A percentile compares a stretch with the other conserved stretches of the same genome.
Evolutionary conservation across 2,888 invertebrate genomes (phyloP).

Genomic region (Erebia ligea): DNA sequence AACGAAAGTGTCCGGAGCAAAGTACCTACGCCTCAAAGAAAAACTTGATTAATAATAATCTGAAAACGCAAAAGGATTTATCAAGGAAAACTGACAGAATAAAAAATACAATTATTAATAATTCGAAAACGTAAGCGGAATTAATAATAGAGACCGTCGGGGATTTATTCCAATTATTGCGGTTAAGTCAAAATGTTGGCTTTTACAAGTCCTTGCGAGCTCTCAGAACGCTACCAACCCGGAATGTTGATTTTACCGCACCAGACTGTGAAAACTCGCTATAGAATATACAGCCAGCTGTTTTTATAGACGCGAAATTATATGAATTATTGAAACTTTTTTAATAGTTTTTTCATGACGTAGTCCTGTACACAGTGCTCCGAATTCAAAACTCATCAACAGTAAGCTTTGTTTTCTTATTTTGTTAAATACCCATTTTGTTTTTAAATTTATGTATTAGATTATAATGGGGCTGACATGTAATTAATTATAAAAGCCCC

Average conservation of each 20-base stretch:
- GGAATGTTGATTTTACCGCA: slow-evolving; percentile 29
- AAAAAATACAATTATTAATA: slow-evolving; percentile 17
- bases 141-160: slow-evolving; percentile 24
- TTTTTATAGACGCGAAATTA: slow-evolving; percentile 17
- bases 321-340: slow-evolving; percentile 19
- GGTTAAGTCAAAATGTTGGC: slow-evolving; percentile 26
- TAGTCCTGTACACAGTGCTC: no score
- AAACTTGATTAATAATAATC: not conserved
- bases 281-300: slow-evolving; percentile 9
- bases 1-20: not conserved
- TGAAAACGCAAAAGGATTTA: not conserved
- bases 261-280: slow-evolving; percentile 22
- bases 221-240: slow-evolving; percentile 21
- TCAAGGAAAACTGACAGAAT: not conserved
- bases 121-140: slow-evolving; percentile 13
- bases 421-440: no score
- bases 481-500: no score
- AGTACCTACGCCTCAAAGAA: not conserved
- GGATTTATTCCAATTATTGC: slow-evolving; percentile 26
- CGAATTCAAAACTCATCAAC: no score
- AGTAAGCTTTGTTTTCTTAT: no score
- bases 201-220: slow-evolving; percentile 24
- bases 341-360: not conserved
- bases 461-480: no score
- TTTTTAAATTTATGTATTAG: no score